These are phyloP conservation scores for Corvus moneduloides DNA, from an alignment of 2,113 vertebrate genomes.

Conservation along the genomic window DNA sequence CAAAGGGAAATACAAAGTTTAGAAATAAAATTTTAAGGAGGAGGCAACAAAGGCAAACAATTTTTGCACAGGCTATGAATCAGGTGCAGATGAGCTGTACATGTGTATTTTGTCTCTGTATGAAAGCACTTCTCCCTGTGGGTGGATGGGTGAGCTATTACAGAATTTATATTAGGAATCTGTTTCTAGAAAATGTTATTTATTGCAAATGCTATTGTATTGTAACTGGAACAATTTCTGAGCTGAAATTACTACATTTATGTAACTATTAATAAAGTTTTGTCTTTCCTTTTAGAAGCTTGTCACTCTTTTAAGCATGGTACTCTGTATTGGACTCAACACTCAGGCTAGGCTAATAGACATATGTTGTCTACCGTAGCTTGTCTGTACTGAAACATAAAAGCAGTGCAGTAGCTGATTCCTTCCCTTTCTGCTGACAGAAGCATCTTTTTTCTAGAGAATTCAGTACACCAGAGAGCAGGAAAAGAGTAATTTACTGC, in stretches of 20 bases:
- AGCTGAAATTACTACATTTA: constrained; percentile 4
- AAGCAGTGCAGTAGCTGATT: background rate
- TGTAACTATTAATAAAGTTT: constrained; percentile 48
- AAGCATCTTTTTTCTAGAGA: background rate
- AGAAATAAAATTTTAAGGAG: background rate
- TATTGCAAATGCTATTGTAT: background rate
- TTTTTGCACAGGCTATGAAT: background rate
- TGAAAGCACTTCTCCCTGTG: background rate
- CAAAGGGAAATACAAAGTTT: background rate
- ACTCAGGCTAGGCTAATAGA: background rate
- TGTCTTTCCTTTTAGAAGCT: constrained; percentile 34
- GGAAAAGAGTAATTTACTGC: background rate
- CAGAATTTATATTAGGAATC: background rate
- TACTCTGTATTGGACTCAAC: background rate
- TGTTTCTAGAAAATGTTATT: constrained; percentile 30
- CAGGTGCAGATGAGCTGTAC: background rate
- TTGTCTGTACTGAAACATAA: background rate
- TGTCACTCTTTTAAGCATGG: background rate
- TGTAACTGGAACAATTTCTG: constrained; percentile 38
- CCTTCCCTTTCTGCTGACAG: background rate
- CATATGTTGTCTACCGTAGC: background rate
- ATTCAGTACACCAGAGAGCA: background rate
- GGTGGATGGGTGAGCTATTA: background rate
- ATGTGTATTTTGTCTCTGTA: background rate
- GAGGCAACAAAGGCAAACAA: background rate